phyloP scores from a whole-genome alignment of 1,140 invertebrate genomes.

The Muscidifurax raptorellus region DNA sequence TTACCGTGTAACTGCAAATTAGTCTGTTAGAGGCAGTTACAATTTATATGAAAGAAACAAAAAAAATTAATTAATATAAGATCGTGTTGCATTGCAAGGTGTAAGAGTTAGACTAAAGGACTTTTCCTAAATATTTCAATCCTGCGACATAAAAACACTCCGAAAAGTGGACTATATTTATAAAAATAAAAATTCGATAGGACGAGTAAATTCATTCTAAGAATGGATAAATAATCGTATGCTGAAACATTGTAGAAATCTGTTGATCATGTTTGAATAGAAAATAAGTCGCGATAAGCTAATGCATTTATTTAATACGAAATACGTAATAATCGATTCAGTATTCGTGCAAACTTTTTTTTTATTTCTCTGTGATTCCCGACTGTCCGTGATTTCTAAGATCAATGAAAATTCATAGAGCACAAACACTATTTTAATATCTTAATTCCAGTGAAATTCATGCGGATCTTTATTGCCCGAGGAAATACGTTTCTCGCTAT shows the following conservation, averaged over 20 bases:
- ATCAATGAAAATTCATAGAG: conserved; percentile 17
- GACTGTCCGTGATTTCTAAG: conserved; percentile 13
- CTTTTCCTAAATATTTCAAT: conserved; percentile 45
- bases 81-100: conserved; percentile 28
- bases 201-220: conserved; percentile 45
- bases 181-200: conserved; percentile 40
- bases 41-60: conserved; percentile 58
- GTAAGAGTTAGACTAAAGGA: conserved; percentile 27
- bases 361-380: conserved; percentile 47
- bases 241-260: conserved; percentile 35
- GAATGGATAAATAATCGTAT: conserved; percentile 47
- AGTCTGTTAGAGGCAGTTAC: conserved; percentile 59
- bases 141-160: conserved; percentile 19
- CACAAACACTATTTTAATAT: conserved; percentile 1
- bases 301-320: conserved; percentile 51
- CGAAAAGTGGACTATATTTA: conserved; percentile 44
- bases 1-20: conserved; percentile 62
- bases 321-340: conserved; percentile 39
- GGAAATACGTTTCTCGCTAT: neutral
- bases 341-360: conserved; percentile 37
- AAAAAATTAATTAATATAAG: conserved; percentile 41
- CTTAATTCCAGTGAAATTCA: neutral
- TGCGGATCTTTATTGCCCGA: neutral
- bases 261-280: conserved; percentile 43
- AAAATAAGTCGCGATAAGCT: conserved; percentile 30